phyloP scores from a whole-genome alignment of 2,113 vertebrate species.

The Galbula dea region DNA sequence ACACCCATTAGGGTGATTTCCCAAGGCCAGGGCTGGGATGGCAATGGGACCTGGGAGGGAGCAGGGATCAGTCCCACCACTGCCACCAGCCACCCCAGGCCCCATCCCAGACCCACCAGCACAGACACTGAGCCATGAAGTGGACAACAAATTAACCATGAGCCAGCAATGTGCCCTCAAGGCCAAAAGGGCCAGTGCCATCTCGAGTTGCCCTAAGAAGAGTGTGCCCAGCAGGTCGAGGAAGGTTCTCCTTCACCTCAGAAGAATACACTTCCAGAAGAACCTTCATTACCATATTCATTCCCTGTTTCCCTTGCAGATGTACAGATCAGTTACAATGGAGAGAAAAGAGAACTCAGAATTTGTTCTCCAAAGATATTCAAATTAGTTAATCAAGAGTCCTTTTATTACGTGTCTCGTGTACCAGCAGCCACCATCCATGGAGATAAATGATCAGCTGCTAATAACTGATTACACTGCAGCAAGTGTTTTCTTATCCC shows the following conservation, averaged over 20 bases:
- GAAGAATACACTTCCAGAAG: too few species aligned
- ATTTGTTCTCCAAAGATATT: constrained; percentile 82
- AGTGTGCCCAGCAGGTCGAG: too few species aligned
- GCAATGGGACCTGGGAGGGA: neutral
- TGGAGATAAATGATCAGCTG: constrained; percentile 79
- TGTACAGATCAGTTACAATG: constrained; percentile 75
- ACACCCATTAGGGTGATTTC: neutral
- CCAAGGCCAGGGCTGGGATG: neutral
- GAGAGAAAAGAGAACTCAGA: constrained; percentile 74
- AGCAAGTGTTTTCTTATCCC: constrained; percentile 75
- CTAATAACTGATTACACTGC: constrained; percentile 79
- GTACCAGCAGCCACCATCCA: constrained; percentile 68
- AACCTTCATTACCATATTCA: constrained; percentile 63
- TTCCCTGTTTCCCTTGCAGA: constrained; percentile 67
- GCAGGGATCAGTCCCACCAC: too few species aligned
- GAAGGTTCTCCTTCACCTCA: too few species aligned
- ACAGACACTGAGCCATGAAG: too few species aligned
- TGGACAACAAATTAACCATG: too few species aligned
- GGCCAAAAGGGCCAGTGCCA: too few species aligned
- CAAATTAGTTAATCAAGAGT: constrained; percentile 83
- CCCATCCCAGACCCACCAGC: too few species aligned
- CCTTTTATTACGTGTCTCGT: constrained; percentile 72
- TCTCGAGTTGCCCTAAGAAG: too few species aligned
- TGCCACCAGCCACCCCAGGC: too few species aligned
- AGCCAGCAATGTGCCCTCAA: too few species aligned